Percentiles rank a stretch among this genome's conserved stretches.
phyloP scores from a whole-genome alignment of 2,797 vertebrate species.

The Tokudaia muenninki region DNA sequence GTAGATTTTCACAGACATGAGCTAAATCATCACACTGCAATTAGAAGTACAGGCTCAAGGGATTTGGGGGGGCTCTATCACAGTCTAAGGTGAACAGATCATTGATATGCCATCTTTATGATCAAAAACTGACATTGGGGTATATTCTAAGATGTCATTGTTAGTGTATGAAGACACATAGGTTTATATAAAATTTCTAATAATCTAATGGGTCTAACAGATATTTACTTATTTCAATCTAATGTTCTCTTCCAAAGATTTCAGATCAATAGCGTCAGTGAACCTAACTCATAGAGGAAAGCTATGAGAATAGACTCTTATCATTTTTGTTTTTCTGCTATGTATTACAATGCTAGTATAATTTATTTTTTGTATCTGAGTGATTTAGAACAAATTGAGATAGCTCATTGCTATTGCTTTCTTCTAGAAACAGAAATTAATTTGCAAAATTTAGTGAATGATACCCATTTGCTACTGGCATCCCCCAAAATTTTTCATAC shows the following conservation, averaged over 20 bases:
- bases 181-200: background rate
- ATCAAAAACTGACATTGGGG: background rate
- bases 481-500: constrained; percentile 19
- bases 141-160: background rate
- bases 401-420: constrained; percentile 27
- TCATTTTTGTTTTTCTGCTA: background rate
- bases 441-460: constrained; percentile 47
- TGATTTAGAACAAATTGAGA: constrained; percentile 45
- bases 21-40: background rate
- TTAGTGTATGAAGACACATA: background rate
- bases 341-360: background rate
- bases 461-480: constrained; percentile 48
- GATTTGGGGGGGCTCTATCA: background rate
- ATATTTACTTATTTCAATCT: background rate
- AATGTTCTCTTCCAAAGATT: background rate
- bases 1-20: background rate
- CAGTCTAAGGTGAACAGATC: background rate
- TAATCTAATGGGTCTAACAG: background rate
- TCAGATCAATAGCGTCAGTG: background rate
- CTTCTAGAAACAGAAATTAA: constrained; percentile 49
- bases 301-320: background rate
- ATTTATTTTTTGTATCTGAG: constrained; percentile 1
- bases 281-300: background rate
- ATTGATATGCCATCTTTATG: background rate
- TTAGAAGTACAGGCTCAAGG: background rate